Percentiles rank a stretch among this genome's conserved stretches.
phyloP scores from a whole-genome alignment of 2,888 invertebrate species.

The Augochlorella aurata region DNA sequence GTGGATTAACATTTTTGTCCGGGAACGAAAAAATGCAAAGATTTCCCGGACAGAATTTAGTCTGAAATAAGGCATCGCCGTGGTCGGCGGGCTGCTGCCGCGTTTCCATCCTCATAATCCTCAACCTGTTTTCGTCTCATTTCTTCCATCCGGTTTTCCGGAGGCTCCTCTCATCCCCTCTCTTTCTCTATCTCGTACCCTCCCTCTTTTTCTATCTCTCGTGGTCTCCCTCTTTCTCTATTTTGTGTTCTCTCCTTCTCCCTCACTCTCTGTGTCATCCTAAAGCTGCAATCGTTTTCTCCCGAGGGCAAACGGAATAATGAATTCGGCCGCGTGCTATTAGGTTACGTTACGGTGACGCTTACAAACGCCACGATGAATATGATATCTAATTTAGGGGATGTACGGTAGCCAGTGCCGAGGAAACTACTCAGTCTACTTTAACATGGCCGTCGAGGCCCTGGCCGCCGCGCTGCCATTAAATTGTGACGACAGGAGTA shows the following conservation, averaged over 20 bases:
- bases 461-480: constrained; percentile 46
- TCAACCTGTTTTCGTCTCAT: constrained; percentile 35
- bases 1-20: constrained; percentile 71
- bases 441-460: constrained; percentile 27
- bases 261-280: background rate
- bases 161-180: too few species aligned
- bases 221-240: background rate
- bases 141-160: constrained; percentile 15
- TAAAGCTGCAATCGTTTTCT: constrained; percentile 32
- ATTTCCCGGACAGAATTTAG: constrained; percentile 25
- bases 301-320: constrained; percentile 42
- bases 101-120: constrained; percentile 44
- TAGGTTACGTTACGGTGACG: constrained; percentile 34
- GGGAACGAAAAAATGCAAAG: constrained; percentile 38
- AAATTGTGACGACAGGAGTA: constrained; percentile 57
- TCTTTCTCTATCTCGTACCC: background rate
- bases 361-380: constrained; percentile 42
- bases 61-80: constrained; percentile 49
- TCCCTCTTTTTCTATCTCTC: background rate
- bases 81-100: constrained; percentile 3
- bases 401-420: constrained; percentile 12
- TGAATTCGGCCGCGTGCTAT: constrained; percentile 42
- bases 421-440: constrained; percentile 28
- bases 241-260: background rate
- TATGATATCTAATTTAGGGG: constrained; percentile 55